Base-by-base conservation (phyloP, 2,797 vertebrate genomes). In the Sebastes kiyomatsui region DNA sequence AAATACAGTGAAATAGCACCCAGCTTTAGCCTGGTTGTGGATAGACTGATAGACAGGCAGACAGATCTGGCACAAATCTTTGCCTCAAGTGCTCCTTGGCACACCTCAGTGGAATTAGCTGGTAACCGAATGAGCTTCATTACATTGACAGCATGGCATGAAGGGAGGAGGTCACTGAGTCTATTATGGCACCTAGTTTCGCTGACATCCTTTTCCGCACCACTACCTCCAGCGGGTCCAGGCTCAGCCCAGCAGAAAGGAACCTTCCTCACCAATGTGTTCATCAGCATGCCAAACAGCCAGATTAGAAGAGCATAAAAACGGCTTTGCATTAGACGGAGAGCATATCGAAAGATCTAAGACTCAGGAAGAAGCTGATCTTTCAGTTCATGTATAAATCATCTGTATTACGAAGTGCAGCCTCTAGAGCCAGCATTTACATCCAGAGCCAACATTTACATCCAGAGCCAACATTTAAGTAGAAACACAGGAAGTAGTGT, bases 41-140 rank as follows among this genome's bases (percentile, higher is more conserved):
- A 38, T 2, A 25, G 42, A 77, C 3, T n/a, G 38, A 75, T 2
- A 12, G 67, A 83, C 10, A 65, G 61, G 75, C 1, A 72, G 62
- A 59, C 4, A 64, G 68, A 75, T 74, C 55, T 81, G 77, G 84
- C 64, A 84, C 58, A 80, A 61, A 72, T 71, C 72, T 54, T 12
- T 14, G 69, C 77, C 67, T 84, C 33, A 23, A 75, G 74, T 46
- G 5, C 33, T 82, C 25, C 75, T 42, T 90, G 88, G 91, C 90
- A 89, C 85, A 84, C 69, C 79, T 90, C 82, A 78, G 32, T 87
- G 88, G 87, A 92, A 90, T 86, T 74, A 88, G 68, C 72, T 79
- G 77, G 85, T 87, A 88, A 87, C 10, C 5, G 30, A 77, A 83
- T 77, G 84, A 84, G 85, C 65, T 74, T 85, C 58, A 83, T 88